phyloP scores from a whole-genome alignment of 2,113 vertebrate genomes.

The Heterotis niloticus region DNA sequence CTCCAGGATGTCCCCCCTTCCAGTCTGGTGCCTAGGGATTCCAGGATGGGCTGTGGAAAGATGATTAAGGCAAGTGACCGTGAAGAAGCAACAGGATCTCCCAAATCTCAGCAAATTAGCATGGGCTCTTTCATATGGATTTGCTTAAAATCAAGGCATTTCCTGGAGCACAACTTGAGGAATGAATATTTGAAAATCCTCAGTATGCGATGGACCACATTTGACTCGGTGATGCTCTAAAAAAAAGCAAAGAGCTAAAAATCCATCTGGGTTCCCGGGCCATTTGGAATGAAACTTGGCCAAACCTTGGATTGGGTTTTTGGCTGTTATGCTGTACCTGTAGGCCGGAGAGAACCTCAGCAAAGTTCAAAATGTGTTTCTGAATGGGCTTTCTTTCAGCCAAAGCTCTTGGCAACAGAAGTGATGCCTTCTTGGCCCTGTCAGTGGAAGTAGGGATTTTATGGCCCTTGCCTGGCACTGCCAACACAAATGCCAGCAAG shows the following conservation, averaged over 20 bases:
- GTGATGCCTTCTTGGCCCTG: constrained; percentile 11
- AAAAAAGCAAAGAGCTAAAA: background rate
- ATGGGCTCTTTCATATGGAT: too few relatives aligned
- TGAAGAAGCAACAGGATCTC: too few relatives aligned
- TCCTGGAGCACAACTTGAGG: too few relatives aligned
- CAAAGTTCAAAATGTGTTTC: background rate
- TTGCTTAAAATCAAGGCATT: too few relatives aligned
- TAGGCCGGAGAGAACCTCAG: background rate
- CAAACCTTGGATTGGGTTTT: background rate
- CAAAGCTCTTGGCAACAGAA: background rate
- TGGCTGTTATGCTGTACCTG: background rate
- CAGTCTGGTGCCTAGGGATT: too few relatives aligned
- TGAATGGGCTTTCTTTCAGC: constrained; percentile 18
- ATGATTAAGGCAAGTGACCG: too few relatives aligned
- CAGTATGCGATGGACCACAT: too few relatives aligned
- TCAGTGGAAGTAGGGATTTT: constrained; percentile 23
- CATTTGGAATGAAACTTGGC: background rate
- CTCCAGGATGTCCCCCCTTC: too few relatives aligned
- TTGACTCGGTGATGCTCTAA: too few relatives aligned
- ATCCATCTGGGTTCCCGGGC: background rate
- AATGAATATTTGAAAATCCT: too few relatives aligned
- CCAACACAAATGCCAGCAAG: constrained; percentile 28
- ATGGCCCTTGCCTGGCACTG: constrained; percentile 18
- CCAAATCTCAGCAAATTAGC: too few relatives aligned
- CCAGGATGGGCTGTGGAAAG: too few relatives aligned